Conservation (phyloP, 2,888 invertebrate genomes). For the Bursaphelenchus okinawaensis region DNA sequence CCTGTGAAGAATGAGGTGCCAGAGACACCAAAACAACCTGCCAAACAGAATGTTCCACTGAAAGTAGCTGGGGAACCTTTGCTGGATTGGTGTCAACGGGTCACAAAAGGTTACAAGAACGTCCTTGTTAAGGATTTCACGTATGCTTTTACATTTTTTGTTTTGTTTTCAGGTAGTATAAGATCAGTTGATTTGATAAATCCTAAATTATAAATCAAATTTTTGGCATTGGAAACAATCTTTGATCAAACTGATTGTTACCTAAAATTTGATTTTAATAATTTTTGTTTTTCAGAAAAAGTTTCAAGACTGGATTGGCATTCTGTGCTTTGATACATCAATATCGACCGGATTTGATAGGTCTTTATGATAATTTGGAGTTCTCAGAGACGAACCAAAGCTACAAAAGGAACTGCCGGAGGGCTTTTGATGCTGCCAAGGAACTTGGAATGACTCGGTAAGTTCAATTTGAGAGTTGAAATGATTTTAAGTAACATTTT, state of each 20-base stretch:
- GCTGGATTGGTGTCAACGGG: slow-evolving; percentile 43
- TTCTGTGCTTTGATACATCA: slow-evolving; percentile 53
- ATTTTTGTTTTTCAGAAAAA: slow-evolving; percentile 36
- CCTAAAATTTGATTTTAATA: no score
- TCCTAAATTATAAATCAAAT: no score
- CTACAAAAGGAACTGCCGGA: slow-evolving; percentile 36
- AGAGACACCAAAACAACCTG: no score
- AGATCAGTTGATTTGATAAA: no score
- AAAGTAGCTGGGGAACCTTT: slow-evolving; percentile 35
- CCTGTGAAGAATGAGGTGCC: no score
- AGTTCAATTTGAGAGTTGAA: background rate
- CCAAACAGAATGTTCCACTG: no score
- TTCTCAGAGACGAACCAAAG: slow-evolving; percentile 39
- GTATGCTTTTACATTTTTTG: slow-evolving; percentile 19
- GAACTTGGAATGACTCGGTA: slow-evolving; percentile 19
- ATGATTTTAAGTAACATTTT: background rate
- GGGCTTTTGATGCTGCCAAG: slow-evolving; percentile 34
- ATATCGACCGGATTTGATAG: slow-evolving; percentile 41
- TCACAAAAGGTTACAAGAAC: slow-evolving; percentile 38
- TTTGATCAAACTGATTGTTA: no score
- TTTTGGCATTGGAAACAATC: no score
- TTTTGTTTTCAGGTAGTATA: no score
- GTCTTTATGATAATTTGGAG: slow-evolving; percentile 36
- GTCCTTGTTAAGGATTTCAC: slow-evolving; percentile 42
- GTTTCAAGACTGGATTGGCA: slow-evolving; percentile 48